Conservation (phyloP, 2,888 invertebrate genomes). For the Lepas anatifera region DNA sequence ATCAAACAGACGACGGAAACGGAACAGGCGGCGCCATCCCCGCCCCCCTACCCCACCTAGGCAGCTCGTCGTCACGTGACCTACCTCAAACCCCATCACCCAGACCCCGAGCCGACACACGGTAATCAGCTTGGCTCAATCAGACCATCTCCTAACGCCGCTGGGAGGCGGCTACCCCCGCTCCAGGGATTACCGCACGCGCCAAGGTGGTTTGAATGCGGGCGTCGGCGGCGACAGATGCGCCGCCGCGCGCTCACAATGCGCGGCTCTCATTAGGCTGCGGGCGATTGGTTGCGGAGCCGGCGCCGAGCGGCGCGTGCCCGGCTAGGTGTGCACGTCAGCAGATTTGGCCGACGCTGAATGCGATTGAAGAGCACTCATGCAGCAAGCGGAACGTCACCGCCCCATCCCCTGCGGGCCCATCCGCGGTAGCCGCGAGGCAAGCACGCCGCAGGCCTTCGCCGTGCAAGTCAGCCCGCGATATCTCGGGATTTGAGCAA, state of each 20-base stretch:
- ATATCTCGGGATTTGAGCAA: no score
- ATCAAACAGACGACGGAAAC: not conserved
- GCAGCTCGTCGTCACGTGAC: not conserved
- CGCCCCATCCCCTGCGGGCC: no score
- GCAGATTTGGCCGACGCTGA: not conserved
- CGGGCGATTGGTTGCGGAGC: not conserved
- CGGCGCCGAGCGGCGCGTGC: not conserved
- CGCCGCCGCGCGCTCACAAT: not conserved
- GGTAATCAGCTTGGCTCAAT: conserved; percentile 4
- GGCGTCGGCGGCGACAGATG: not conserved
- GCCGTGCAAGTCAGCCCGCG: no score
- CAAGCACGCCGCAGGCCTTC: not conserved
- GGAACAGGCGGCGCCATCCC: not conserved
- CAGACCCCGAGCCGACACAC: not conserved
- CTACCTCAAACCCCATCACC: not conserved
- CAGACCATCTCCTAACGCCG: not conserved
- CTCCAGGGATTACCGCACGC: not conserved
- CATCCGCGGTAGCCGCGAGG: not conserved
- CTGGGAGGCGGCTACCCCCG: not conserved
- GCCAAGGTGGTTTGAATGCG: conserved; percentile 4
- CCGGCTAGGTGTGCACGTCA: not conserved
- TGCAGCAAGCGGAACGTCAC: no score
- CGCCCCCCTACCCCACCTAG: not conserved
- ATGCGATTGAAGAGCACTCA: not conserved
- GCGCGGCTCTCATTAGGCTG: not conserved